phyloP scores from a whole-genome alignment of 2,113 vertebrate genomes.

The Poicephalus gulielmi region DNA sequence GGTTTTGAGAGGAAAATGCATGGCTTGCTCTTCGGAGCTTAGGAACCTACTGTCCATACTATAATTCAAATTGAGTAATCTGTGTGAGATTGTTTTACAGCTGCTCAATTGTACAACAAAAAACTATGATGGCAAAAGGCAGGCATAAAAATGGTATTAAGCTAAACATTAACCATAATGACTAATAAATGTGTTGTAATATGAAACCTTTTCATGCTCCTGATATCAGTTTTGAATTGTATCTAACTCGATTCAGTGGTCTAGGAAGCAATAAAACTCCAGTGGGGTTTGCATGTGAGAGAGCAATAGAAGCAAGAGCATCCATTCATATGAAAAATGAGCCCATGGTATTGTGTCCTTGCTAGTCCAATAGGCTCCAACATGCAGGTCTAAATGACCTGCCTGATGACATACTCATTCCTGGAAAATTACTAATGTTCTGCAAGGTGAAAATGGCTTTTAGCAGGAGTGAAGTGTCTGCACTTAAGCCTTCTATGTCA shows the following conservation, averaged over 20 bases:
- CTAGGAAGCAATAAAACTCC: constrained; percentile 43
- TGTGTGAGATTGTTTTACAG: constrained; percentile 49
- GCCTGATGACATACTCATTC: neutral
- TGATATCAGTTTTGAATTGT: constrained; percentile 25
- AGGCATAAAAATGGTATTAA: constrained; percentile 42
- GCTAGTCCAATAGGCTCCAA: neutral
- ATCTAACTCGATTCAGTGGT: constrained; percentile 6
- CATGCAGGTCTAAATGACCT: neutral
- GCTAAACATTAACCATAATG: constrained; percentile 67
- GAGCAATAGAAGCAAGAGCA: neutral
- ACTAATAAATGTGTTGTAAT: constrained; percentile 56
- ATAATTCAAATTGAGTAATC: constrained; percentile 46
- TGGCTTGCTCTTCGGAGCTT: neutral
- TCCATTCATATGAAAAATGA: constrained; percentile 25
- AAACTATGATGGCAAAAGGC: constrained; percentile 38
- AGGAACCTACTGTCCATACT: neutral
- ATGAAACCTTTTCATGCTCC: neutral
- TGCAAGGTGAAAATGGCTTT: constrained; percentile 23
- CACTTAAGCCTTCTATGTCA: neutral
- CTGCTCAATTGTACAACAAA: constrained; percentile 56
- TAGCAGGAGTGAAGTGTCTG: neutral
- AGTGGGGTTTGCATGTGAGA: neutral
- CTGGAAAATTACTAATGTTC: constrained; percentile 27
- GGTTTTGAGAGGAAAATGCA: neutral
- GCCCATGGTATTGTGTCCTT: neutral